A percentile compares a stretch with the other conserved stretches of the same genome.
Evolutionary conservation across 2,797 vertebrate genomes (phyloP).

Genomic region (Halcyon smyrnensis): DNA sequence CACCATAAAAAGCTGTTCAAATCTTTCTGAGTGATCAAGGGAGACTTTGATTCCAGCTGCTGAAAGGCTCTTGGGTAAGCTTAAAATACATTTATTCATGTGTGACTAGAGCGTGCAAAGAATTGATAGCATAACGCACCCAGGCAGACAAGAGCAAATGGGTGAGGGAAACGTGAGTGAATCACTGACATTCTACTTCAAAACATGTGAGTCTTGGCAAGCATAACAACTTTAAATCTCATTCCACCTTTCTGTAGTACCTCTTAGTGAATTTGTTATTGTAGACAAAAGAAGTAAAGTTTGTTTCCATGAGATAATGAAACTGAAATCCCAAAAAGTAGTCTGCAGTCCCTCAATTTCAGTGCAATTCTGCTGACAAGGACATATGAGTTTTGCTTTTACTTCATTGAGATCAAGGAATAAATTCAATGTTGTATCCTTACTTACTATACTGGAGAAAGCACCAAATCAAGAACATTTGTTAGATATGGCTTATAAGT

Average conservation of each 20-base stretch:
- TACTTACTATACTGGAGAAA: background rate
- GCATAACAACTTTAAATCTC: background rate
- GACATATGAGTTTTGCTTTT: accelerated
- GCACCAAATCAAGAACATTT: background rate
- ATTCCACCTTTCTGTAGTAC: background rate
- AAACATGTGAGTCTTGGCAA: accelerated
- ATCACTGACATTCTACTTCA: background rate
- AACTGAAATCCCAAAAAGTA: background rate
- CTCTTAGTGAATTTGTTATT: background rate
- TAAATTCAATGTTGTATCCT: background rate
- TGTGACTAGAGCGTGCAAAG: background rate
- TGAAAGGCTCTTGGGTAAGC: background rate
- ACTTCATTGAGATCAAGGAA: background rate
- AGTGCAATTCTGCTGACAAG: background rate
- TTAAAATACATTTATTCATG: background rate
- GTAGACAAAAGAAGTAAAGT: background rate
- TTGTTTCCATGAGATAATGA: background rate
- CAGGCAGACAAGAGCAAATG: background rate
- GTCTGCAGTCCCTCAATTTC: background rate
- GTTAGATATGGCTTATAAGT: background rate
- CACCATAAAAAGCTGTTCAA: background rate
- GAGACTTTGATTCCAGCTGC: background rate
- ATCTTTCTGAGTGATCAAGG: background rate
- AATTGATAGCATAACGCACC: background rate
- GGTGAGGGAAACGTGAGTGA: background rate